phyloP scores from a whole-genome alignment of 2,797 vertebrate genomes.

The Sitta carolinensis region DNA sequence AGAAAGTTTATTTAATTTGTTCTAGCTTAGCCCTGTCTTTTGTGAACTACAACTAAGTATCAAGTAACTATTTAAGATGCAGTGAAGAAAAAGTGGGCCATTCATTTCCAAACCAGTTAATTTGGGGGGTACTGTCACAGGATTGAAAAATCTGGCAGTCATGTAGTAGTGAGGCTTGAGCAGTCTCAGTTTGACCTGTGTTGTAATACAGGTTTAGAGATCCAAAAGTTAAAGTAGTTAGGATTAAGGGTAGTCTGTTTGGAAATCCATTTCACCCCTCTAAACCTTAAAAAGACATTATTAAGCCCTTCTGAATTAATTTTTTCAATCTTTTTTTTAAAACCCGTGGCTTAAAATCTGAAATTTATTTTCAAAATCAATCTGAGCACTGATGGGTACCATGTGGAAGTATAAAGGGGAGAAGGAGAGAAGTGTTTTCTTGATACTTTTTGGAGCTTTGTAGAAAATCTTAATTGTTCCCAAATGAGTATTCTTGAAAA shows the following conservation, averaged over 20 bases:
- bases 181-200: neutral
- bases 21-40: neutral
- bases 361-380: neutral
- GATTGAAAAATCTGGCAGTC: neutral
- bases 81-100: neutral
- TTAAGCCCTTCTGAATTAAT: neutral
- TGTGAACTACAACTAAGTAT: neutral
- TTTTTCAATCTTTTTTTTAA: neutral
- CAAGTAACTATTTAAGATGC: neutral
- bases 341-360: neutral
- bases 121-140: neutral
- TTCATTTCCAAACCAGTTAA: neutral
- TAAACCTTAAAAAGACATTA: neutral
- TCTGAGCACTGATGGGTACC: neutral
- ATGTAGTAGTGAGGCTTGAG: neutral
- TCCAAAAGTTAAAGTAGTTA: neutral
- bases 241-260: neutral
- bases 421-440: neutral
- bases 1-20: neutral
- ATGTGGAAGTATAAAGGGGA: neutral
- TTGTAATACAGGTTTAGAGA: neutral
- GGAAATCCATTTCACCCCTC: neutral
- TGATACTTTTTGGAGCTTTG: neutral
- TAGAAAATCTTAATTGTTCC: neutral
- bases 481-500: neutral